Base-by-base conservation (phyloP, 2,797 vertebrate genomes). In the Thamnophis elegans region DNA sequence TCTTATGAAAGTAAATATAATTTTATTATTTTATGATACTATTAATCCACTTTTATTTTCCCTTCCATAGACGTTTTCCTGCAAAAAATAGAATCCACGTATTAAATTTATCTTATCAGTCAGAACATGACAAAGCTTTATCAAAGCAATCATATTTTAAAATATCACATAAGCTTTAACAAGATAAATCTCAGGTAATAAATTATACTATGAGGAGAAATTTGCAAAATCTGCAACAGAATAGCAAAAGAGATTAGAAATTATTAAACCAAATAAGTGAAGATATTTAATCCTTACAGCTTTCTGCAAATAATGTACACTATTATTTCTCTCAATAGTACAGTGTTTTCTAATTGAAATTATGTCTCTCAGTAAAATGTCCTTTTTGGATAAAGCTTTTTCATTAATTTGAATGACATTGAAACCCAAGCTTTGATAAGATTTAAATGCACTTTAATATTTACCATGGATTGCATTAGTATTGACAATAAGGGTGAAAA, bases 161-260 rank as follows among this genome's bases (percentile, higher is more conserved):
- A 94, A 89, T 90, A 62, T 56, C 87, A 58, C 54, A 47, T 89
- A 47, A 88, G 32, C 92, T 92, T 89, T 92, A 94, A 93, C 90
- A 95, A 91, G 91, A 95, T 62, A 85, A 96, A 90, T 92, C 62
- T 56, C 51, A 58, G 90, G 88, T 5, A 85, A 68, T 88, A 94
- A 86, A 94, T 95, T 87, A 91, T 62, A 60, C 36, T 58, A 12
- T 62, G 88, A 93, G 85, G 42, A 26, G 53, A 94, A 88, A 58
- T 36, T 87, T 42, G 1, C 0, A 16, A 87, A 85, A 91, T 93
- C 95, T 95, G 89, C 92, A 68, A 56, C 55, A 54, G 60, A 90
- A 51, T 56, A 42, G 85, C 9, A 26, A 16, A 90, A 56, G 65
- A 93, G 32, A 91, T n/a, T 54, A 55, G 25, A 91, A 54, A 32